Conservation (phyloP, 2,888 invertebrate genomes). For the Synanthedon andrenaeformis region DNA sequence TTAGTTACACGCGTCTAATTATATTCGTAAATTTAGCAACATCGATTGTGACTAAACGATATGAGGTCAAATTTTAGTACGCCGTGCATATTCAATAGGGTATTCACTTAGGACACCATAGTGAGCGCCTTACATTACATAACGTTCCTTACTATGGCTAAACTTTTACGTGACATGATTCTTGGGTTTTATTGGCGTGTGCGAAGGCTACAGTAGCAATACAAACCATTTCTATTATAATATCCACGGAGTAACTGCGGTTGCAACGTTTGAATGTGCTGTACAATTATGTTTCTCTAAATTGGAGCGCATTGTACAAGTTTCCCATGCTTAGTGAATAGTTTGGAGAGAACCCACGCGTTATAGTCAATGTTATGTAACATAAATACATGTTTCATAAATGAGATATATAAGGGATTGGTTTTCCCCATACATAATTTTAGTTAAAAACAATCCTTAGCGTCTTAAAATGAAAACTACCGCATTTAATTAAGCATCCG, state of each 20-base stretch:
- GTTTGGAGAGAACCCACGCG: background rate
- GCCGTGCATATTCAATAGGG: constrained; percentile 12
- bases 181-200: constrained; percentile 6
- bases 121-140: constrained; percentile 7
- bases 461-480: too few relatives aligned
- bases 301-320: background rate
- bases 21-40: constrained; percentile 13
- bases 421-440: too few relatives aligned
- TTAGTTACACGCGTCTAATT: too few relatives aligned
- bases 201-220: constrained; percentile 4
- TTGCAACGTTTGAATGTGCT: background rate
- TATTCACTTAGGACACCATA: constrained; percentile 4
- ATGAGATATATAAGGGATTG: too few relatives aligned
- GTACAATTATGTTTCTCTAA: background rate
- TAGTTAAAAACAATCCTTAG: too few relatives aligned
- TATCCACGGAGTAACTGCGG: background rate
- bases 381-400: too few relatives aligned
- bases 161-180: constrained; percentile 12
- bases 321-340: background rate
- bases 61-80: constrained; percentile 21
- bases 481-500: too few relatives aligned
- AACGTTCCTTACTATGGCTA: constrained; percentile 6
- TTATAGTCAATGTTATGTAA: too few relatives aligned
- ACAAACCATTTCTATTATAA: background rate
- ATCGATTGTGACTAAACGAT: constrained; percentile 36